Base-by-base conservation (phyloP, 2,888 invertebrate genomes). In the Caenorhabditis wallacei region DNA sequence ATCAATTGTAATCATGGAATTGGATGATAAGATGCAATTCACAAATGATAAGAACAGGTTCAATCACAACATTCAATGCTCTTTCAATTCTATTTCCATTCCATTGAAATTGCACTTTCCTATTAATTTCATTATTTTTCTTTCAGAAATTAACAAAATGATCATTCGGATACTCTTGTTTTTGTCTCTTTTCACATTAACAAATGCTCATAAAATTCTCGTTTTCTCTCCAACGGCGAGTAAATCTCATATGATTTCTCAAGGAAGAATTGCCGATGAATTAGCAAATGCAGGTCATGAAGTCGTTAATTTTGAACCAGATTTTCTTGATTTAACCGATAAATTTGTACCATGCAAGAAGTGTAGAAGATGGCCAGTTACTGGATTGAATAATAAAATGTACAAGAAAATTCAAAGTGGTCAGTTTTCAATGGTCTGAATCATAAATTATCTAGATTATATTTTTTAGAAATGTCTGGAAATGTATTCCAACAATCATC, bases 241-340 rank as follows among this genome's bases (percentile, higher is more conserved):
- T 51, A 82, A 80, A 68, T 85, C 85, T 16, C 89, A 89, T 37
- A 84, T 89, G 88, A 87, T 88, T 30, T 82, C 84, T 4, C 87
- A 89, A 63, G 87, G 85, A 18, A 64, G 88, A 54, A 89, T 89
- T 30, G 89, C 89, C 0, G 88, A 89, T 61, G 86, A 84, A 22
- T 68, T 89, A 24, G 88, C 88, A n/a, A 78, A 68, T 26, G 88
- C 86, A 26, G 89, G 88, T 2, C 89, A 89, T 63, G 84, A 89
- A 16, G 89, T 89, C 57, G 86, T 84, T 3, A 74, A 84, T 18
- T 84, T 85, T n/a, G 85, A 85, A 51, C 85, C 85, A 24, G 85
- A 85, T 35, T 85, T 84, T 51, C 26, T 80, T 2, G 68, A 81
- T 59, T 46, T 84, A 2, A 74, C 70, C 11, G 80, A 85, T 22